Evolutionary conservation across 2,888 invertebrate species (phyloP).

Genomic region (Hetaerina titia): DNA sequence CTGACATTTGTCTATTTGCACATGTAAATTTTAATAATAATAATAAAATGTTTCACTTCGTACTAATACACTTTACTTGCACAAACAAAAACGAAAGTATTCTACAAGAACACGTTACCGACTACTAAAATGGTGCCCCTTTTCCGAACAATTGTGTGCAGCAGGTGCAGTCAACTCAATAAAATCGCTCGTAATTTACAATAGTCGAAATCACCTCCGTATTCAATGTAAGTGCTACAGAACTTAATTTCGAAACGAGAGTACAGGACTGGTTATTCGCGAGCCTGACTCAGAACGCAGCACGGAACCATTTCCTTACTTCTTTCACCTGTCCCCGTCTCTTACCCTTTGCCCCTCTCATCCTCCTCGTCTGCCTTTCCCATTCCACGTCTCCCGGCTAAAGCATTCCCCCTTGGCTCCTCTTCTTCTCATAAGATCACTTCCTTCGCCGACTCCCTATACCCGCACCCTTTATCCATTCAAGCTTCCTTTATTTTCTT

Average conservation of each 20-base stretch:
- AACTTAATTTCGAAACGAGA: neutral
- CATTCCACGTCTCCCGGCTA: neutral
- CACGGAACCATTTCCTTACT: neutral
- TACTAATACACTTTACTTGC: too few relatives aligned
- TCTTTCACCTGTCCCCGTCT: neutral
- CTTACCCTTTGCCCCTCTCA: neutral
- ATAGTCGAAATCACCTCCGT: too few relatives aligned
- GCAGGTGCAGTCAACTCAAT: too few relatives aligned
- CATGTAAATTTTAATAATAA: too few relatives aligned
- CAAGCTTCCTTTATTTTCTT: neutral
- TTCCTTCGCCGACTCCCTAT: neutral
- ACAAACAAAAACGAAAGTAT: too few relatives aligned
- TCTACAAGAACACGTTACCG: too few relatives aligned
- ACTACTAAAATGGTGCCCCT: too few relatives aligned
- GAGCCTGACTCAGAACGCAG: neutral
- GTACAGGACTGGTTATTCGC: neutral
- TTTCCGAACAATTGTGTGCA: too few relatives aligned
- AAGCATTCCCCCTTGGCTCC: neutral
- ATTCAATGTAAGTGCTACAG: too few relatives aligned
- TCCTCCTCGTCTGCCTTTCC: neutral
- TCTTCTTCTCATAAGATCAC: neutral
- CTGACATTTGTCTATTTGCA: too few relatives aligned
- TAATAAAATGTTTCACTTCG: too few relatives aligned
- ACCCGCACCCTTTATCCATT: neutral
- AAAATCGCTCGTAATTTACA: too few relatives aligned